A percentile compares a stretch with the other conserved stretches of the same genome.
These are phyloP conservation scores for Oxyura jamaicensis DNA, from an alignment of 2,113 vertebrate genomes.

Conservation along the genomic window DNA sequence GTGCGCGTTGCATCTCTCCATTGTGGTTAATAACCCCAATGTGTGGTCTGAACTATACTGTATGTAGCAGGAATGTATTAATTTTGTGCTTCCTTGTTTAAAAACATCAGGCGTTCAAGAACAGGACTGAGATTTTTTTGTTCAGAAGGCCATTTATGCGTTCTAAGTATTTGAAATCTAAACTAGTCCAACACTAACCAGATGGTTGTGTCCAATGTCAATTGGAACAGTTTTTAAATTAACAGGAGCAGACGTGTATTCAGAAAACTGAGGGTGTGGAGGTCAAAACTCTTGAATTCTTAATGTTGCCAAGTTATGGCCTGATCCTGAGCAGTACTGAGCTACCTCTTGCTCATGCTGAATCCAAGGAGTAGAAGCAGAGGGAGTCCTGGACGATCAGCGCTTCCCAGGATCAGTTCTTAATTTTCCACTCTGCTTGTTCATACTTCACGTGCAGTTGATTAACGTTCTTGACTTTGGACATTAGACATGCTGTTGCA, in stretches of 20 bases:
- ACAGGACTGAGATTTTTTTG: slow-evolving; percentile 63
- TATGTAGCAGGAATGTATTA: slow-evolving; percentile 63
- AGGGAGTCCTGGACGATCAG: background rate
- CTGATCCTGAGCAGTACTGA: slow-evolving; percentile 8
- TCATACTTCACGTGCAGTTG: background rate
- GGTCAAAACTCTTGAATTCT: background rate
- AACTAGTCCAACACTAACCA: background rate
- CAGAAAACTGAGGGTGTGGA: slow-evolving; percentile 9
- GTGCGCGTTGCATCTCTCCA: background rate
- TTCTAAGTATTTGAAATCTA: background rate
- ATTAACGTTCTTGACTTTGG: background rate
- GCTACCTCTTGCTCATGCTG: background rate
- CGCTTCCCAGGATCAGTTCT: background rate
- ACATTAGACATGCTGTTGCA: background rate
- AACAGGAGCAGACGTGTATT: background rate
- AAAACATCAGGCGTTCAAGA: slow-evolving; percentile 52
- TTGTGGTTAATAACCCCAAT: slow-evolving; percentile 31
- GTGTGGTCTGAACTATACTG: slow-evolving; percentile 1
- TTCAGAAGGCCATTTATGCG: slow-evolving; percentile 80
- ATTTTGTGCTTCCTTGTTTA: slow-evolving; percentile 78
- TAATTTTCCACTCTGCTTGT: slow-evolving; percentile 14
- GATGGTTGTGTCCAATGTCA: slow-evolving; percentile 19
- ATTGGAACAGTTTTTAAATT: background rate
- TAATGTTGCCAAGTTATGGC: background rate
- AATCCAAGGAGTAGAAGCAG: background rate